Base-by-base conservation (phyloP, 1,140 invertebrate genomes). In the Drosophila quadrilineata region DNA sequence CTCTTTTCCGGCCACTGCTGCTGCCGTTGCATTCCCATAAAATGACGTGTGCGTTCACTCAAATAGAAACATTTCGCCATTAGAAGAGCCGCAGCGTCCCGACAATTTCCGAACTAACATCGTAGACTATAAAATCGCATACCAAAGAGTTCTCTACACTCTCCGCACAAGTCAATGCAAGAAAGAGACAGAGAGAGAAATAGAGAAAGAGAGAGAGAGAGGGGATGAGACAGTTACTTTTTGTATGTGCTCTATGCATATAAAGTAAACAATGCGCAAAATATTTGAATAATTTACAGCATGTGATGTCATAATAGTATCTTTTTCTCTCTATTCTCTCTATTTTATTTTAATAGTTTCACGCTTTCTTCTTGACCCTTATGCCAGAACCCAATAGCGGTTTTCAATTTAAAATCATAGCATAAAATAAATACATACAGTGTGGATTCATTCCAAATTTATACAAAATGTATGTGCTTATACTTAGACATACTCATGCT, bases 261-360 rank as follows among this genome's bases (percentile, higher is more conserved):
- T 57, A 58, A 50, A 68, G 36, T 59, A 62, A 82, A 63, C 72
- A 73, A 63, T 43, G 41, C 50, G 60, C 35, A 66, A 70, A n/a
- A 70, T 71, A 75, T 84, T 77, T 60, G 50, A 85, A 85, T 84
- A 77, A 84, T 84, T 84, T 75, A 72, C 45, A 70, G 70, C 58
- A 84, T 84, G 77, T 84, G 77, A 84, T 84, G 77, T 84, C 77
- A 84, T 85, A 74, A 66, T 49, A 41, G 68, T 57, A 54, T n/a
- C n/a, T n/a, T n/a, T n/a, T n/a, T n/a, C n/a, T n/a, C n/a, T n/a
- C n/a, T n/a, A 28, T 22, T 16, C 49, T 26, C 24, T 46, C 28
- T 31, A 64, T 48, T 48, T 45, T 43, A 66, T 66, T 62, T 69
- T 41, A 71, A 63, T 63, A 54, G 35, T 56, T 56, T 21, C 57